Base-by-base conservation (phyloP, 2,888 invertebrate species). In the Leptogaster cylindrica region DNA sequence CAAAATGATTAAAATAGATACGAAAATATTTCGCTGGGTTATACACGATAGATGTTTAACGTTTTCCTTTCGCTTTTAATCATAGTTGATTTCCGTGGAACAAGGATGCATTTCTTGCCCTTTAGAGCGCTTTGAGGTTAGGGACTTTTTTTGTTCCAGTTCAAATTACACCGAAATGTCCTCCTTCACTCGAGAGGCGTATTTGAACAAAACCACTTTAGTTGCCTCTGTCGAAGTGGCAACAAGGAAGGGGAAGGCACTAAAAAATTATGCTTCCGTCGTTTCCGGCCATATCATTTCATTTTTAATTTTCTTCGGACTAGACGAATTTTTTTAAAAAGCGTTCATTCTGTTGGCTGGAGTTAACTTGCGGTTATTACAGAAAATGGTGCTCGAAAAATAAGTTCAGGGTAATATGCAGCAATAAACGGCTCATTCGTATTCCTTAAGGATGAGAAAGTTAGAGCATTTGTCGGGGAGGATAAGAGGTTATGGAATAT, bases 211-310 rank as follows among this genome's bases (percentile, higher is more conserved):
- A 46, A 46, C 23, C n/a, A 23, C 7, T 7, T 46, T 8, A 18
- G 20, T 18, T 46, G 1, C 23, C 20, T n/a, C n/a, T n/a, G 23
- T 46, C 23, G 46, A 46, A 46, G 46, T 46, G 25, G 46, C 46
- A n/a, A n/a, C n/a, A n/a, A n/a, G n/a, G 10, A 23, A 46, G 46
- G 6, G 25, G 46, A 25, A 46, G 25, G 46, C 46, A 46, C 46
- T 46, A 46, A 46, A 46, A 46, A 46, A 25, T 46, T 46, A 46
- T 46, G 46, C 25, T 46, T 46, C 46, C 46, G 20, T 25, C 23
- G 25, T 18, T 46, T 46, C 46, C 46, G 46, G 46, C 23, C 46
- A 25, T 46, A 46, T 46, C 46, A 23, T 46, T 23, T 25, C 46
- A 46, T 25, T 46, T 46, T 20, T 25, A 3, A 23, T n/a, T n/a